A percentile compares a stretch with the other conserved stretches of the same genome.
These are phyloP conservation scores for Radopholus similis DNA, from an alignment of 1,140 invertebrate species.

Conservation along the genomic window DNA sequence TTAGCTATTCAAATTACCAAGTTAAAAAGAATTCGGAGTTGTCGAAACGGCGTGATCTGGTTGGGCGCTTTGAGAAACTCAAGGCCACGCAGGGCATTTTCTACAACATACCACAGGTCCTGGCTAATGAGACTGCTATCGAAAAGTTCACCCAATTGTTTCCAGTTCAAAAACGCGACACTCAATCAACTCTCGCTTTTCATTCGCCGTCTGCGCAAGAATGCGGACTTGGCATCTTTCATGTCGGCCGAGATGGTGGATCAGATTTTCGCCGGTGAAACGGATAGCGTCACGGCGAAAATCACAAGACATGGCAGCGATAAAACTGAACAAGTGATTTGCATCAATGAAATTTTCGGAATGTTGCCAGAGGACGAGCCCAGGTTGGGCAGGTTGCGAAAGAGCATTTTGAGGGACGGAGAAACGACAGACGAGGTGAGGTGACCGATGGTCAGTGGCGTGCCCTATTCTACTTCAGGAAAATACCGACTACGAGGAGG, in stretches of 20 bases:
- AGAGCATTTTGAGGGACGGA: neutral
- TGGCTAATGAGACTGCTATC: neutral
- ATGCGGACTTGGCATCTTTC: neutral
- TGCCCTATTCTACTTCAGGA: neutral
- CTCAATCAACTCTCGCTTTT: neutral
- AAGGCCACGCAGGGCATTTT: neutral
- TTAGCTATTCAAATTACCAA: slow-evolving; percentile 12
- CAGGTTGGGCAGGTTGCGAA: neutral
- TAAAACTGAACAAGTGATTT: neutral
- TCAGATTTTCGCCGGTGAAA: neutral
- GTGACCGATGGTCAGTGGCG: neutral
- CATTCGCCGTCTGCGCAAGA: neutral
- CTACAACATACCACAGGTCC: slow-evolving; percentile 8
- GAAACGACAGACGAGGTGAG: neutral
- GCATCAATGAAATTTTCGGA: neutral
- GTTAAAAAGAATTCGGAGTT: slow-evolving; percentile 5
- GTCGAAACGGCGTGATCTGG: neutral
- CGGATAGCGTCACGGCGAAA: too few species aligned
- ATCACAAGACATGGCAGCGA: neutral
- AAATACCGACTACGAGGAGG: neutral
- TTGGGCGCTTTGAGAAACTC: slow-evolving; percentile 2
- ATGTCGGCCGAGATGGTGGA: neutral
- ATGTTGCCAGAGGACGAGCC: neutral
- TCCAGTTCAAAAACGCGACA: neutral
- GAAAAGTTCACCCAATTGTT: too few species aligned